A percentile compares a stretch with the other conserved stretches of the same genome.
Evolutionary conservation across 1,140 invertebrate species (phyloP).

Genomic region (Listronotus bonariensis): DNA sequence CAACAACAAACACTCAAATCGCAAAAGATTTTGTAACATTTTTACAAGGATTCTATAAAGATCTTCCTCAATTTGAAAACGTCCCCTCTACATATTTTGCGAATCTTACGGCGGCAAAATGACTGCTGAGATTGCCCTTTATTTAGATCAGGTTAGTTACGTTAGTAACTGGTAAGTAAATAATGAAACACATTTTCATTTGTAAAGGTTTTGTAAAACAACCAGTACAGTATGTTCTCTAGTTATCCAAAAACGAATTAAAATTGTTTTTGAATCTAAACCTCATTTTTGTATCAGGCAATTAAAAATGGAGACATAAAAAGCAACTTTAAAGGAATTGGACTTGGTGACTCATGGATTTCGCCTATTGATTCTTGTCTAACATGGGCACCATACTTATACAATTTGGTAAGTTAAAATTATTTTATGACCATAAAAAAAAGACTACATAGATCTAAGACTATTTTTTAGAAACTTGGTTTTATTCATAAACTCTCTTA

Average conservation of each 20-base stretch:
- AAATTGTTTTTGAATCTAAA: too few relatives aligned
- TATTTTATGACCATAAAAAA: neutral
- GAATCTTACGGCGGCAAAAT: conserved; percentile 92
- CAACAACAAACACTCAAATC: conserved; percentile 73
- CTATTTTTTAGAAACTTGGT: too few relatives aligned
- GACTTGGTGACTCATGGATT: conserved; percentile 85
- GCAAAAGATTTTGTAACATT: conserved; percentile 77
- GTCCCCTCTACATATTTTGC: conserved; percentile 81
- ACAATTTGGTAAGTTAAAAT: conserved; percentile 63
- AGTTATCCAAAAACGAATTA: too few relatives aligned
- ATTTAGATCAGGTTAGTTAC: conserved; percentile 17
- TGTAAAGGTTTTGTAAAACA: neutral
- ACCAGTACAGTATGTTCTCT: too few relatives aligned
- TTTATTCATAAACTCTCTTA: too few relatives aligned
- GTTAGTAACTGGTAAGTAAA: neutral
- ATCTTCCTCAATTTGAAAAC: conserved; percentile 67
- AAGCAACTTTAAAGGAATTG: conserved; percentile 76
- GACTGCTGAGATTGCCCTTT: conserved; percentile 73
- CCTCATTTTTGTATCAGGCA: conserved; percentile 58
- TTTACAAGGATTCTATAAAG: conserved; percentile 67
- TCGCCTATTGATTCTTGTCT: conserved; percentile 79
- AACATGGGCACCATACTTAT: conserved; percentile 79
- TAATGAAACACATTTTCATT: neutral
- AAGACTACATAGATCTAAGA: too few relatives aligned
- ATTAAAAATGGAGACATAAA: conserved; percentile 66